Evolutionary conservation across 1,140 invertebrate genomes (phyloP).

Genomic region (Cyclargus thomasi): DNA sequence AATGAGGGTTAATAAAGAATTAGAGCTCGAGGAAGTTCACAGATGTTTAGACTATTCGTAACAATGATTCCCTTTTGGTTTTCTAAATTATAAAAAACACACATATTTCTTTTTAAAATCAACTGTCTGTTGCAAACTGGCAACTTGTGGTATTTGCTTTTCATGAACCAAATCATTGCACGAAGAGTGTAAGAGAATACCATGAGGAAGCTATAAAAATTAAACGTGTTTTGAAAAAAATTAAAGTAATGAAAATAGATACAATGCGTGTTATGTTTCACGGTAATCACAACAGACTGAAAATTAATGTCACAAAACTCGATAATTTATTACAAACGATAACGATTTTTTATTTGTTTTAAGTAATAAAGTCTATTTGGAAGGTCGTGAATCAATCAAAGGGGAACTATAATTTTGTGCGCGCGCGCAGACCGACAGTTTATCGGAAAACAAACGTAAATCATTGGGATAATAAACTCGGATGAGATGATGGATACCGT

Average conservation of each 20-base stretch:
- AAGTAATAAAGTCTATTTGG: conserved; percentile 34
- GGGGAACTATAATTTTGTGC: conserved; percentile 31
- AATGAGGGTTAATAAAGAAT: conserved; percentile 25
- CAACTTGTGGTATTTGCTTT: no score
- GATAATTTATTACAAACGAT: conserved; percentile 6
- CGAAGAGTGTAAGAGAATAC: no score
- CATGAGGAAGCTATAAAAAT: no score
- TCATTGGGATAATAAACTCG: conserved; percentile 32
- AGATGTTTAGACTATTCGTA: background rate
- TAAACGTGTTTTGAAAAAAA: no score
- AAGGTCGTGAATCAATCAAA: conserved; percentile 39
- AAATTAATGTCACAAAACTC: background rate
- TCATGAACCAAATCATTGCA: no score
- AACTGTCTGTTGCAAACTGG: no score
- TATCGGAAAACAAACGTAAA: conserved; percentile 33
- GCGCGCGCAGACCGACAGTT: conserved; percentile 22
- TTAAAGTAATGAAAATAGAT: background rate
- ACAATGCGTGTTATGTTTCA: background rate
- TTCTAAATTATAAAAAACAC: background rate
- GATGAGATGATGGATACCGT: conserved; percentile 11
- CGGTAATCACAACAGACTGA: background rate
- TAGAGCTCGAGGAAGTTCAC: background rate
- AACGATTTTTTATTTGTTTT: conserved; percentile 26
- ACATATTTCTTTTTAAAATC: no score
- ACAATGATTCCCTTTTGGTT: background rate